These are phyloP conservation scores for Pollimyrus isidori DNA, from an alignment of 2,113 vertebrate species.

Conservation along the genomic window DNA sequence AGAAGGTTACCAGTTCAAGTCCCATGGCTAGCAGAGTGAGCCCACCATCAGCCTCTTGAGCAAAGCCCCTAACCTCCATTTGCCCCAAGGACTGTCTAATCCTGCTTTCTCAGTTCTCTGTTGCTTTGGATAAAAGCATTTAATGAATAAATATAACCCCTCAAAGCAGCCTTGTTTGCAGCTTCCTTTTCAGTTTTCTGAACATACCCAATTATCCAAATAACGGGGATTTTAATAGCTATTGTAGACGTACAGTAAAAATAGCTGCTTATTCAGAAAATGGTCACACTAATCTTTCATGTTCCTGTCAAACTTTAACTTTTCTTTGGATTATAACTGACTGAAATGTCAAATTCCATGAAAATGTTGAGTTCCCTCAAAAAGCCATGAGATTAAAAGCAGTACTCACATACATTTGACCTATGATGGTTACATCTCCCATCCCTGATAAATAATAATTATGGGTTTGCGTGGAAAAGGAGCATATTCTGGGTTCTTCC, in stretches of 20 bases:
- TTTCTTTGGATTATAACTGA: neutral
- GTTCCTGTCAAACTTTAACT: neutral
- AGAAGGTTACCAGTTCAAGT: neutral
- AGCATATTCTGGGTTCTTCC: neutral
- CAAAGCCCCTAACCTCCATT: neutral
- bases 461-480: neutral
- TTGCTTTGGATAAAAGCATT: neutral
- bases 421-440: neutral
- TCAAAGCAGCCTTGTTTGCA: neutral
- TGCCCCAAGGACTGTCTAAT: neutral
- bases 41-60: neutral
- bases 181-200: neutral
- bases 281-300: neutral
- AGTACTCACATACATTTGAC: neutral
- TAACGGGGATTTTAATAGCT: conserved; percentile 12
- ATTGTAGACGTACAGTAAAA: neutral
- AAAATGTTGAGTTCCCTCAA: neutral
- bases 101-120: neutral
- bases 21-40: neutral
- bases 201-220: conserved; percentile 2
- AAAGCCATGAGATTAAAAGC: neutral
- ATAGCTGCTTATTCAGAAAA: neutral
- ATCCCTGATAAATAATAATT: neutral
- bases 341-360: neutral
- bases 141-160: neutral